phyloP scores from a whole-genome alignment of 2,113 vertebrate species.

The Galemys pyrenaicus region DNA sequence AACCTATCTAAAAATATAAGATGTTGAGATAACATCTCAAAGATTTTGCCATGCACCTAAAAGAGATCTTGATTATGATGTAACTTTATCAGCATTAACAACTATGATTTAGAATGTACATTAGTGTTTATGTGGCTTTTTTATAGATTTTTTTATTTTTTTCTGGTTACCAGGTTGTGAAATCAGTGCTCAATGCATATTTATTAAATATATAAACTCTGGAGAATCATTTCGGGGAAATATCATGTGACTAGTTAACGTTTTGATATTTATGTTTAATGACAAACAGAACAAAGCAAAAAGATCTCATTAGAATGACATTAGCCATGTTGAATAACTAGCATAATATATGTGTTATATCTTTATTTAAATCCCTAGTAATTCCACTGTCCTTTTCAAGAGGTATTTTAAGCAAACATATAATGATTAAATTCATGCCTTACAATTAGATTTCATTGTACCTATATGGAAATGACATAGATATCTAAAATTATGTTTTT shows the following conservation, averaged over 20 bases:
- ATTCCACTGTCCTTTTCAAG: background rate
- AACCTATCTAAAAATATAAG: background rate
- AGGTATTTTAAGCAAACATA: background rate
- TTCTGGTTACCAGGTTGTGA: background rate
- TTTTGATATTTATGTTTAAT: conserved; percentile 43
- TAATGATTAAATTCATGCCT: conserved; percentile 27
- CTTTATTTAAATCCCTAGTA: background rate
- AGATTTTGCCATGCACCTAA: background rate
- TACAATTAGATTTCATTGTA: background rate
- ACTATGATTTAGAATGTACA: background rate
- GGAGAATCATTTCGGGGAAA: background rate
- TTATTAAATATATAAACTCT: background rate
- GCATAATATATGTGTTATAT: background rate
- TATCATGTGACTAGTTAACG: conserved; percentile 1
- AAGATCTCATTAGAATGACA: background rate
- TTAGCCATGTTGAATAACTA: background rate
- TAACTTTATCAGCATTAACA: background rate
- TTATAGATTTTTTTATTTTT: background rate
- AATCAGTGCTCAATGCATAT: background rate
- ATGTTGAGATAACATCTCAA: background rate
- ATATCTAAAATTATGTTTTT: conserved; percentile 17
- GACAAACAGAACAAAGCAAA: conserved; percentile 27
- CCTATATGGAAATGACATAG: background rate
- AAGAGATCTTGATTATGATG: background rate
- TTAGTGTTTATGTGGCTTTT: background rate